Conservation (phyloP, 2,113 vertebrate genomes). For the Tursiops truncatus region DNA sequence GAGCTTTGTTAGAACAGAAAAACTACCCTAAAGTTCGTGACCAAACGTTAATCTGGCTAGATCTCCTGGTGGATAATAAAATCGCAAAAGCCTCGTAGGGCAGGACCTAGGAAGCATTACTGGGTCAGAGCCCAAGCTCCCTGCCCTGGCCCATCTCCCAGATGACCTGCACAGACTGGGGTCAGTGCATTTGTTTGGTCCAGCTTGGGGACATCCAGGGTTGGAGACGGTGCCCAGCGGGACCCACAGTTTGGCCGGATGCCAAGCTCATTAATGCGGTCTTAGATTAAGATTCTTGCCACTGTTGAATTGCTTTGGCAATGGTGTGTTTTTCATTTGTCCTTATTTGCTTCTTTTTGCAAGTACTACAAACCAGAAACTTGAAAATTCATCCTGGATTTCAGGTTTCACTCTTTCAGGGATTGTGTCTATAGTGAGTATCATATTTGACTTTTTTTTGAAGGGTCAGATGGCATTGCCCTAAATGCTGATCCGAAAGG, state of each 20-base stretch:
- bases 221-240: background rate
- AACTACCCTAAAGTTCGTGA: background rate
- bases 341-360: background rate
- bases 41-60: background rate
- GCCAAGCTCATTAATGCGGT: background rate
- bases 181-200: background rate
- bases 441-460: background rate
- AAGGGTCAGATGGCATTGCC: background rate
- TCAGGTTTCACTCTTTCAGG: background rate
- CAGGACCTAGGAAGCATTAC: background rate
- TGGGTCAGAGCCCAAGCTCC: background rate
- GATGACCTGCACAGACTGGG: background rate
- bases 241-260: background rate
- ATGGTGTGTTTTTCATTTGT: conserved; percentile 24
- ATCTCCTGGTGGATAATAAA: background rate
- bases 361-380: background rate
- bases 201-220: background rate
- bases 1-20: background rate
- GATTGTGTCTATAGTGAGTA: background rate
- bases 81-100: no score
- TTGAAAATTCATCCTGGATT: background rate
- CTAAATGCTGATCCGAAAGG: background rate
- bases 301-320: background rate
- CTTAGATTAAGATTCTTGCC: background rate
- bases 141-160: background rate